phyloP scores from a whole-genome alignment of 2,797 vertebrate species.

The Anabas testudineus region DNA sequence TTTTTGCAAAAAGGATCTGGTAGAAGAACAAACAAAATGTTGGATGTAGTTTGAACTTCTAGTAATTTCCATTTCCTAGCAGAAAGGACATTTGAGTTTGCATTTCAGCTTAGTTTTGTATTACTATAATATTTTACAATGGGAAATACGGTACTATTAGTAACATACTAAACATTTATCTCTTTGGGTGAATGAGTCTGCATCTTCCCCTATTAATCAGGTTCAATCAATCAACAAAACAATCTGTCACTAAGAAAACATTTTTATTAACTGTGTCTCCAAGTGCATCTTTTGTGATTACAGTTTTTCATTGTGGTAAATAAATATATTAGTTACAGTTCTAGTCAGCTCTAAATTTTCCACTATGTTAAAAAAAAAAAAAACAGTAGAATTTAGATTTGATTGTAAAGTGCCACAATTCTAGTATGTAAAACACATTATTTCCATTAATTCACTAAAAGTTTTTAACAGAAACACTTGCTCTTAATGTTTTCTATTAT shows the following conservation, averaged over 20 bases:
- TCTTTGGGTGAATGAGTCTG: not conserved
- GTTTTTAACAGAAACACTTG: constrained; percentile 19
- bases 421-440: constrained; percentile 9
- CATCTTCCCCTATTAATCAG: too few relatives aligned
- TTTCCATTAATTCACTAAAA: constrained; percentile 12
- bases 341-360: constrained; percentile 16
- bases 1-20: too few relatives aligned
- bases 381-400: not conserved
- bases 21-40: too few relatives aligned
- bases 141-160: too few relatives aligned
- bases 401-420: constrained; percentile 16
- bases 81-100: too few relatives aligned
- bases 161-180: not conserved
- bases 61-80: too few relatives aligned
- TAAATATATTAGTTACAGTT: constrained; percentile 23
- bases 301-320: constrained; percentile 12
- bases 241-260: constrained; percentile 14
- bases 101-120: too few relatives aligned
- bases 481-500: constrained; percentile 14
- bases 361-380: constrained; percentile 19
- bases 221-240: too few relatives aligned
- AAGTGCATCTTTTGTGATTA: constrained; percentile 22
- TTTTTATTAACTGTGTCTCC: constrained; percentile 33
- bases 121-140: too few relatives aligned
- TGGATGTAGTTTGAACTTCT: too few relatives aligned